Evolutionary conservation across 2,888 invertebrate species (phyloP).

Genomic region (Latrodectus elegans): DNA sequence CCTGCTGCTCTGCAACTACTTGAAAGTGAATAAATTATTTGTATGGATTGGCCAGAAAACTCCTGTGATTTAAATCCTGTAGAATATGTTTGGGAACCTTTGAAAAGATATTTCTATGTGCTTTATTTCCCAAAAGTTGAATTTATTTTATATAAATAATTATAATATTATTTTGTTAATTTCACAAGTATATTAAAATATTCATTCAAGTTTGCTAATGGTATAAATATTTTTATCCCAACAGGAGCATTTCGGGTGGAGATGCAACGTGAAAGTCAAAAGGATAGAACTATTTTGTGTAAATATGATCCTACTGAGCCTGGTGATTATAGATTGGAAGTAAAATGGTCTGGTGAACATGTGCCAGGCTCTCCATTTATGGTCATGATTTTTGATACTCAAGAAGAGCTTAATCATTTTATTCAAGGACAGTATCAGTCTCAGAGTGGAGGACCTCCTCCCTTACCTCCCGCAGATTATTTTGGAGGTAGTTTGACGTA

Average conservation of each 20-base stretch:
- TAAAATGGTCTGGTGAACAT: conserved; percentile 97
- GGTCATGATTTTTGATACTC: conserved; percentile 99
- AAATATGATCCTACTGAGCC: conserved; percentile 99
- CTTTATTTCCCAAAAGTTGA: background rate
- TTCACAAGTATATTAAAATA: too few species aligned
- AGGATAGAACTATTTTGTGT: conserved; percentile 97
- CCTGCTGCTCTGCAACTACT: too few species aligned
- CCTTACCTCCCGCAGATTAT: conserved; percentile 66
- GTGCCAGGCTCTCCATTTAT: conserved; percentile 99
- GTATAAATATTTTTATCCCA: background rate
- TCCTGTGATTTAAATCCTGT: too few species aligned
- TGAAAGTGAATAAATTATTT: too few species aligned
- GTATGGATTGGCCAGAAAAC: too few species aligned
- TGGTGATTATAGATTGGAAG: conserved; percentile 97
- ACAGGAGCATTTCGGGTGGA: conserved; percentile 97
- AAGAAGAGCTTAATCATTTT: conserved; percentile 87
- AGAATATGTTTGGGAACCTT: too few species aligned
- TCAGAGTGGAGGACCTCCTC: conserved; percentile 37
- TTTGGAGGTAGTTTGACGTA: conserved; percentile 70
- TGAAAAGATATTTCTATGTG: too few species aligned
- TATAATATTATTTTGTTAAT: background rate
- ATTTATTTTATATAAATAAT: background rate
- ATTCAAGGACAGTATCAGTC: conserved; percentile 73
- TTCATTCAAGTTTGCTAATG: too few species aligned
- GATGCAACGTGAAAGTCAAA: conserved; percentile 98